Base-by-base conservation (phyloP, 53 echinoderm and acorn worm genomes). In the Glandiceps talaboti region DNA sequence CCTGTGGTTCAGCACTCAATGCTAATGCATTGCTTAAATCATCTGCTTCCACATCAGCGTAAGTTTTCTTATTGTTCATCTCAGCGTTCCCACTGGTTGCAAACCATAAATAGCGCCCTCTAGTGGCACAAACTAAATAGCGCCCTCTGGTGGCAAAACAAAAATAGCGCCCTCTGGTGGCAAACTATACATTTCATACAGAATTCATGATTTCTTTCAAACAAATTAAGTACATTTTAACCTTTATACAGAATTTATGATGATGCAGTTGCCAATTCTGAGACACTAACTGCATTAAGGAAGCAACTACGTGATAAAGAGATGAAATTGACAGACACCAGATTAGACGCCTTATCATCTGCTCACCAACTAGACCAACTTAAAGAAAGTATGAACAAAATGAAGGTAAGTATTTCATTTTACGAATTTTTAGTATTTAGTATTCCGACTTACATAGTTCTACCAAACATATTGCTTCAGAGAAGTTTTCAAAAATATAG, bases 31-130 rank as follows among this genome's bases (percentile, higher is more conserved):
- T 89, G 76, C 87, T 99, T 82, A 99, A 99, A 32, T 85, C 89
- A 73, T 99, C 99, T 0, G 99, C 99, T 1, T 99, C 99, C 32
- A 99, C 99, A 80, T 94, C 99, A 30, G 99, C 99, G 99, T 99
- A 86, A 93, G 99, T 99, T 29, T n/a, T n/a, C n/a, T n/a, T n/a
- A n/a, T n/a, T n/a, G n/a, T n/a, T n/a, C n/a, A n/a, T n/a, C n/a
- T n/a, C n/a, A n/a, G n/a, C n/a, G n/a, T n/a, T n/a, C n/a, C n/a
- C n/a, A n/a, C n/a, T n/a, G n/a, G n/a, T n/a, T n/a, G n/a, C n/a
- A n/a, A n/a, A n/a, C n/a, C n/a, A n/a, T n/a, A n/a, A n/a, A n/a
- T n/a, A n/a, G n/a, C n/a, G n/a, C n/a, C n/a, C n/a, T n/a, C n/a
- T n/a, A n/a, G n/a, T n/a, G n/a, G n/a, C n/a, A n/a, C n/a, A n/a